A percentile compares a stretch with the other conserved stretches of the same genome.
Conservation (phyloP, 2,113 vertebrate species). For the Galeopterus variegatus region DNA sequence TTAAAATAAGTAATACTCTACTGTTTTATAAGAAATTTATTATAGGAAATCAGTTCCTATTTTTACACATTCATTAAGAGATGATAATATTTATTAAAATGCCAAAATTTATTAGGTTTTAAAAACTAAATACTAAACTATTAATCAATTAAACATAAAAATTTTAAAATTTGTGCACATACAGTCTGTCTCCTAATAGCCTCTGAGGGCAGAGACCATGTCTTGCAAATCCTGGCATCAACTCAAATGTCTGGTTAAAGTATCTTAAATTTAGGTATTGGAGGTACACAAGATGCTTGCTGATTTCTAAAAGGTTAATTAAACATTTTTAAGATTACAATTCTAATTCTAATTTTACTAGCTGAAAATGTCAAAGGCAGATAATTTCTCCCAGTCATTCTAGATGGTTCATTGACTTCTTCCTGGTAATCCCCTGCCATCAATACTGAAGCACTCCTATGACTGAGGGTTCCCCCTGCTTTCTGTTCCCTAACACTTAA, state of each 20-base stretch:
- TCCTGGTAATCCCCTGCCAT: constrained; percentile 50
- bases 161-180: neutral
- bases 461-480: neutral
- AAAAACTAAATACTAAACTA: constrained; percentile 16
- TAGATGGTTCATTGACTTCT: constrained; percentile 61
- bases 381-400: constrained; percentile 58
- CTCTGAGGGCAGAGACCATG: neutral
- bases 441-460: constrained; percentile 24
- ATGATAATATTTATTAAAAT: constrained; percentile 47
- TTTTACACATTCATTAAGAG: constrained; percentile 43
- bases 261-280: neutral
- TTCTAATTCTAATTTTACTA: constrained; percentile 70
- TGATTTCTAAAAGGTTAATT: constrained; percentile 58
- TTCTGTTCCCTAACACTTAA: constrained; percentile 61
- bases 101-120: constrained; percentile 10
- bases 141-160: constrained; percentile 52
- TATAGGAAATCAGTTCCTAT: constrained; percentile 6
- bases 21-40: constrained; percentile 3
- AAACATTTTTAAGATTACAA: constrained; percentile 68
- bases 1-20: neutral
- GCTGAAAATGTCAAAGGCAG: constrained; percentile 61
- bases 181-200: neutral
- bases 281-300: neutral
- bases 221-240: neutral
- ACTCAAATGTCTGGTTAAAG: neutral